Percentiles rank a stretch among this genome's conserved stretches.
These are phyloP conservation scores for Archilochus colubris DNA, from an alignment of 2,113 vertebrate species.

Conservation along the genomic window DNA sequence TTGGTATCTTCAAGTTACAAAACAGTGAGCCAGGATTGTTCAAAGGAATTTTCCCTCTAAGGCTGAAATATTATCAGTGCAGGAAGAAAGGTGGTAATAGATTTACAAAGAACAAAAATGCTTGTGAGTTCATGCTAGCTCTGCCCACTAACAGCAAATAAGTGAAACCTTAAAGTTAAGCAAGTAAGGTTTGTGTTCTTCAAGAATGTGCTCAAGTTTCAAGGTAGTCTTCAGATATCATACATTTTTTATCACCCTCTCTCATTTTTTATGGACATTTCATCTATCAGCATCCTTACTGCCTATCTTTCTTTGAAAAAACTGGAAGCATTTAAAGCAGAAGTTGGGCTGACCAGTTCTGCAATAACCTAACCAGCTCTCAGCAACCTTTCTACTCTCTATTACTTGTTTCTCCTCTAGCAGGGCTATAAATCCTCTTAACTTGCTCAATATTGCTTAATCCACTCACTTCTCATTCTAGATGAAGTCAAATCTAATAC, in stretches of 20 bases:
- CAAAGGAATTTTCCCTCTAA: background rate
- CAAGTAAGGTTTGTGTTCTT: background rate
- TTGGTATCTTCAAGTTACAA: background rate
- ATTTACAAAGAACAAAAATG: background rate
- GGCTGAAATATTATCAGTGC: background rate
- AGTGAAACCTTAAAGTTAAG: background rate
- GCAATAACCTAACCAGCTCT: background rate
- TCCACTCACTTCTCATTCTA: background rate
- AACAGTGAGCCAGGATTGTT: background rate
- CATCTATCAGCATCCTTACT: background rate
- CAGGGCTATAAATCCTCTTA: background rate
- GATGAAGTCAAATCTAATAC: background rate
- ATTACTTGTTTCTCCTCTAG: background rate
- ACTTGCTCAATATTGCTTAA: background rate
- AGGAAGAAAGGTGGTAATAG: background rate
- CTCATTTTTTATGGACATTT: background rate
- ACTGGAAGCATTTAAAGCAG: background rate
- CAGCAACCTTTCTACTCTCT: background rate
- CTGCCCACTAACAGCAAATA: background rate
- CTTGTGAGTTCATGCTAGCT: background rate
- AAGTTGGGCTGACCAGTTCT: background rate
- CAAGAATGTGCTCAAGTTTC: background rate
- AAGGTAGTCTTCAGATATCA: background rate
- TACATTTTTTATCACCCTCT: background rate
- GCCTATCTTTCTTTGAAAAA: background rate